phyloP scores from a whole-genome alignment of 23 tunicate species.

The Phallusia fumigata region DNA sequence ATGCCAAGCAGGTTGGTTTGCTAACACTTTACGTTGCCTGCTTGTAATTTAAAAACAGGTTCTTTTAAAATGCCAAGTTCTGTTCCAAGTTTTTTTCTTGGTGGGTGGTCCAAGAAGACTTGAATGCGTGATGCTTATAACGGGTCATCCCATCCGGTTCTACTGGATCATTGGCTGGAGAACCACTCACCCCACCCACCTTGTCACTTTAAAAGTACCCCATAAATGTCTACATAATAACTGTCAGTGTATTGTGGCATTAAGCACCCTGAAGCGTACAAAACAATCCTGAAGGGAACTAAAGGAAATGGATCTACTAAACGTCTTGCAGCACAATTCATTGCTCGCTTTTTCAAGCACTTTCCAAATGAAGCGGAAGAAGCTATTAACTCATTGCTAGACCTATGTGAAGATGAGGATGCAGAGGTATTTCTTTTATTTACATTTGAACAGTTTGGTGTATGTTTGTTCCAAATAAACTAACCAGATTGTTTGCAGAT shows the following conservation, averaged over 20 bases:
- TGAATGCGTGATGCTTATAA: no score
- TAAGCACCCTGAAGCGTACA: constrained; percentile 75
- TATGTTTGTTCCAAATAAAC: not conserved
- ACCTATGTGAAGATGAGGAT: constrained; percentile 92
- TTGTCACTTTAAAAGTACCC: no score
- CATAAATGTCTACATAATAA: no score
- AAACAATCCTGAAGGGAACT: constrained; percentile 72
- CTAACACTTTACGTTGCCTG: not conserved
- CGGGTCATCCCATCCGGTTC: no score
- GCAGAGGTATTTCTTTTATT: constrained; percentile 15
- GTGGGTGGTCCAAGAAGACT: no score
- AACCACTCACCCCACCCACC: no score
- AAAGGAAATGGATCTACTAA: constrained; percentile 77
- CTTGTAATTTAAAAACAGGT: not conserved
- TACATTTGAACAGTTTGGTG: not conserved
- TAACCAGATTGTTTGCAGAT: constrained; percentile 16
- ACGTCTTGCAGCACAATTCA: constrained; percentile 86
- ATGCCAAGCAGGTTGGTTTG: constrained; percentile 44
- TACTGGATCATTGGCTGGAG: no score
- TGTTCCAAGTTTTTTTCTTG: no score
- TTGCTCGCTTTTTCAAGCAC: constrained; percentile 84
- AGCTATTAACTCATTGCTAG: constrained; percentile 80
- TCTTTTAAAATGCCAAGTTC: no score
- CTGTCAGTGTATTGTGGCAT: no score
- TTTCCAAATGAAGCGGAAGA: constrained; percentile 72